Base-by-base conservation (phyloP, 2,888 invertebrate genomes). In the Zelleria hepariella region DNA sequence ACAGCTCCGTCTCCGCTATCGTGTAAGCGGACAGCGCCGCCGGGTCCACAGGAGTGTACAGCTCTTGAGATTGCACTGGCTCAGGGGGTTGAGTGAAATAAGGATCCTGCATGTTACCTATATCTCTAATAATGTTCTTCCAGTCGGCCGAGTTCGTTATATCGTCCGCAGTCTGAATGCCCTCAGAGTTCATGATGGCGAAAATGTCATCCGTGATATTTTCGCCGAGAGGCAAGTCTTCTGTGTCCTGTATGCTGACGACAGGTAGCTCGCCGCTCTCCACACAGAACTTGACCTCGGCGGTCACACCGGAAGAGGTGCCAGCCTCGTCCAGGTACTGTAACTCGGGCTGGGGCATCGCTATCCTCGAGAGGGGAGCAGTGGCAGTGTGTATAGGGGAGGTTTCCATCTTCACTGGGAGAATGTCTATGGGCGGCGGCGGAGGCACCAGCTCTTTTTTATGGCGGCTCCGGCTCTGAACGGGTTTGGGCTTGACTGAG, bases 161-260 rank as follows among this genome's bases (percentile, higher is more conserved):
- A 69, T 88, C 88, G 61, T 88, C 89, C 23, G 87, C 88, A 64
- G 83, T 85, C 67, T 86, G 84, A 61, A 89, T 89, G 32, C 89
- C 89, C 69, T 89, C 89, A 55, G 87, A 88, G 68, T 86, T 87
- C 89, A 89, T 89, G 63, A 89, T 89, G 60, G 75, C 86, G 66
- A 88, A 86, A 62, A 89, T 89, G 67, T 89, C 89, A 71, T 89
- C 89, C 10, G 89, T 86, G 60, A 86, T 72, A 64, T 81, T 83
- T 65, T 88, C 88, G 61, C 86, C 86, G 15, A 89, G 82, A 7
- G 82, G 88, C 63, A 88, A 68, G 48, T 89, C 89, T 63, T 88
- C 88, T 24, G 87, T 78, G 72, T 89, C 89, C 70, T 86, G 88
- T 78, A 89, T 89, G 72, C 89, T 89, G 67, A 89, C 89, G 23